phyloP scores from a whole-genome alignment of 2,888 invertebrate genomes.

The Trimorus sp. region DNA sequence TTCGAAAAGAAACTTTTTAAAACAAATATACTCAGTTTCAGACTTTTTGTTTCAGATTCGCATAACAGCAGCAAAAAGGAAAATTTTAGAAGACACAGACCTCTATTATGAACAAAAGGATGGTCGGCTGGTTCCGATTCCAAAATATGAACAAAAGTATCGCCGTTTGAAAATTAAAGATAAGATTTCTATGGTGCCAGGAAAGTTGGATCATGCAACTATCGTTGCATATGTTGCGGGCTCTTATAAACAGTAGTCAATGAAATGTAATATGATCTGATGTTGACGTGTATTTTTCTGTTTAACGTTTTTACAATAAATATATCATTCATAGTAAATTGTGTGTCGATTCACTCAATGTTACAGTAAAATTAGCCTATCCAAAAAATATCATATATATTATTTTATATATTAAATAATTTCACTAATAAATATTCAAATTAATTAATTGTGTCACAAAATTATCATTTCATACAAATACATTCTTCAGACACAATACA shows the following conservation, averaged over 20 bases:
- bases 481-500: too few species aligned
- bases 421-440: not conserved
- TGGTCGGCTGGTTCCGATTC: conserved; percentile 84
- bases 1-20: too few species aligned
- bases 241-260: conserved; percentile 58
- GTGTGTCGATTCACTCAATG: too few species aligned
- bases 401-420: not conserved
- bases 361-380: too few species aligned
- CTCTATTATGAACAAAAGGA: conserved; percentile 86
- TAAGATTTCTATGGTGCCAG: conserved; percentile 89
- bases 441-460: too few species aligned
- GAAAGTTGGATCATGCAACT: conserved; percentile 86
- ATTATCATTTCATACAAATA: too few species aligned
- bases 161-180: conserved; percentile 88
- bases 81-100: conserved; percentile 91
- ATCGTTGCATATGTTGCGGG: conserved; percentile 87
- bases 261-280: conserved; percentile 53
- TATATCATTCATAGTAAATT: not conserved
- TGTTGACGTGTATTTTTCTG: conserved; percentile 45
- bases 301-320: conserved; percentile 56
- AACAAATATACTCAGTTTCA: too few species aligned
- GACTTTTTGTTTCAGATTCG: conserved; percentile 73
- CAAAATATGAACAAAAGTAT: conserved; percentile 86
- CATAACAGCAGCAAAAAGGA: conserved; percentile 91
- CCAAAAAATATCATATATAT: not conserved